phyloP scores from a whole-genome alignment of 2,797 vertebrate species.

The Notolabrus celidotus region DNA sequence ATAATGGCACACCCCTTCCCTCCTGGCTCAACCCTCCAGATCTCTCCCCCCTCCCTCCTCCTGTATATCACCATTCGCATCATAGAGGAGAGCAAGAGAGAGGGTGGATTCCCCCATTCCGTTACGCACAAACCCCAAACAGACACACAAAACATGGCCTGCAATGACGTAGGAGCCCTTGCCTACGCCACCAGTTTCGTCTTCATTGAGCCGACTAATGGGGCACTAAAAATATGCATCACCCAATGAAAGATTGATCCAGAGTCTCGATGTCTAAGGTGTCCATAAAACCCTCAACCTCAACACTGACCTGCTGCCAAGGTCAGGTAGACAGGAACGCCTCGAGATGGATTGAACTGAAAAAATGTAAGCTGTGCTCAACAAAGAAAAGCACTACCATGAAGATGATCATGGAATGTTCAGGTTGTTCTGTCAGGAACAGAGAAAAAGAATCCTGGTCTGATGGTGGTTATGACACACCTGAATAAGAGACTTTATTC shows the following conservation, averaged over 20 bases:
- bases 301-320: conserved; percentile 35
- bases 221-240: conserved; percentile 76
- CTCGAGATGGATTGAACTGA: conserved; percentile 12
- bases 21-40: conserved; percentile 75
- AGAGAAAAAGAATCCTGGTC: conserved; percentile 3
- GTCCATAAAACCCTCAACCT: conserved; percentile 43
- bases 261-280: conserved; percentile 45
- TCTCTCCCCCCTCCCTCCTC: conserved; percentile 57
- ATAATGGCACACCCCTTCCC: conserved; percentile 86
- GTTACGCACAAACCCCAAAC: conserved; percentile 74
- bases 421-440: conserved; percentile 23
- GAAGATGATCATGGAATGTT: conserved; percentile 36
- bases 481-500: conserved; percentile 20
- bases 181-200: conserved; percentile 75
- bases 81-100: conserved; percentile 59
- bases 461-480: conserved; percentile 26
- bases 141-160: conserved; percentile 65
- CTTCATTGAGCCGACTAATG: conserved; percentile 71
- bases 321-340: conserved; percentile 29
- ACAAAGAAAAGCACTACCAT: conserved; percentile 6
- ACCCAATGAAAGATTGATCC: conserved; percentile 53
- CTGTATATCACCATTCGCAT: conserved; percentile 45
- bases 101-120: conserved; percentile 76
- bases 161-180: conserved; percentile 74
- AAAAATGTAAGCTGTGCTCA: conserved; percentile 19